Conservation (phyloP, 2,797 vertebrate species). For the Setipinna tenuifilis region DNA sequence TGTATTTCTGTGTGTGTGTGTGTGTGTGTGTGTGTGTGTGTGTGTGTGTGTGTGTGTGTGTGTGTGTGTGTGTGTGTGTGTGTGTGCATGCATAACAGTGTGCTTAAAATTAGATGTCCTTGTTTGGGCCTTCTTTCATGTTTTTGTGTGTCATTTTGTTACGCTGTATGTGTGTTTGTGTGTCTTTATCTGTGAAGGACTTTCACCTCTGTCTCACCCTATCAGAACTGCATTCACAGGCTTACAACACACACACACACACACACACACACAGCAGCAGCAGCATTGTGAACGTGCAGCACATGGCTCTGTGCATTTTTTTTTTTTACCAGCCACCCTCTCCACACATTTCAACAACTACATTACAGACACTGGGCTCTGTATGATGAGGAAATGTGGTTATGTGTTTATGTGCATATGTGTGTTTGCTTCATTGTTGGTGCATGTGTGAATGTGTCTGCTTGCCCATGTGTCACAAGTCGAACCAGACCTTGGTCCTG, state of each 20-base stretch:
- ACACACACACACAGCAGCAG: not conserved
- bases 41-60: not conserved
- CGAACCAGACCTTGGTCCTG: not conserved
- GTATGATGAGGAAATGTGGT: not conserved
- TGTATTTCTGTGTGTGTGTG: not conserved
- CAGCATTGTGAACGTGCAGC: not conserved
- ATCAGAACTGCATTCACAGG: not conserved
- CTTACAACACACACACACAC: slow-evolving; percentile 6
- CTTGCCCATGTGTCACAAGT: not conserved
- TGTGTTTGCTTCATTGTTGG: not conserved
- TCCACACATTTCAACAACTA: not conserved
- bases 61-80: not conserved
- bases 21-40: not conserved
- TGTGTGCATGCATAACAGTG: not conserved
- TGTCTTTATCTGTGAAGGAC: not conserved
- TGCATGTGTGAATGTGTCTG: not conserved
- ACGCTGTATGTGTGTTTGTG: not conserved
- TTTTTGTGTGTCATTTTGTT: not conserved
- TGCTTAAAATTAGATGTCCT: not conserved
- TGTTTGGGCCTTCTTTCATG: not conserved
- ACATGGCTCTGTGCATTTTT: not conserved
- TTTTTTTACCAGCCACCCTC: not conserved
- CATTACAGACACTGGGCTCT: not conserved
- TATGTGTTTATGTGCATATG: not conserved
- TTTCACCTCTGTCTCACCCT: not conserved